phyloP scores from a whole-genome alignment of 2,113 vertebrate genomes.

The Lepus timidus region DNA sequence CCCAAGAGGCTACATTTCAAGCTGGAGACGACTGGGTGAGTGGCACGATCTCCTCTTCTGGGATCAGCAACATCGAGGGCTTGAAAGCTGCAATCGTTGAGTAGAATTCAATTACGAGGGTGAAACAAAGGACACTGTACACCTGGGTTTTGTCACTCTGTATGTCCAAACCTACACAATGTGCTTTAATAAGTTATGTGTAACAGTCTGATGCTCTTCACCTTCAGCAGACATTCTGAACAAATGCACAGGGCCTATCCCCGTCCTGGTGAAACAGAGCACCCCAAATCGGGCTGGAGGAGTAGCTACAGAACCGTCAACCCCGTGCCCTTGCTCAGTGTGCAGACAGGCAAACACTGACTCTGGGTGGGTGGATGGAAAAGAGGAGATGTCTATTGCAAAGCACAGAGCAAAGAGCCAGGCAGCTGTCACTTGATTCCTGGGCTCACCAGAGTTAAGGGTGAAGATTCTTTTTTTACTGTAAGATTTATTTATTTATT shows the following conservation, averaged over 20 bases:
- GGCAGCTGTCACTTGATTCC: too few relatives aligned
- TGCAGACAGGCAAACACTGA: too few relatives aligned
- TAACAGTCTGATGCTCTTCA: neutral
- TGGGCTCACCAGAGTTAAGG: too few relatives aligned
- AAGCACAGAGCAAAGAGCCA: too few relatives aligned
- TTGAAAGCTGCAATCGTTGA: neutral
- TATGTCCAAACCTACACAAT: neutral
- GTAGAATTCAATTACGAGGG: neutral
- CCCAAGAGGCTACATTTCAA: neutral
- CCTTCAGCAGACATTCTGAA: neutral
- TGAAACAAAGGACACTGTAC: neutral
- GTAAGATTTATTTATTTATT: too few relatives aligned
- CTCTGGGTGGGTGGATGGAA: too few relatives aligned
- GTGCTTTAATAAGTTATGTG: neutral
- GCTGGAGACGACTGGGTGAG: too few relatives aligned
- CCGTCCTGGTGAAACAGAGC: neutral
- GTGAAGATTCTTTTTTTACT: too few relatives aligned
- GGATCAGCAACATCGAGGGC: neutral
- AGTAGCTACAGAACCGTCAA: too few relatives aligned
- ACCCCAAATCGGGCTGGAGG: too few relatives aligned
- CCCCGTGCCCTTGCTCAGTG: too few relatives aligned
- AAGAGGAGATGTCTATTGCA: too few relatives aligned
- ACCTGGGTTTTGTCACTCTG: neutral
- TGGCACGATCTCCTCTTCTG: neutral
- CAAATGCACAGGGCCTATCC: neutral